Evolutionary conservation across 2,797 vertebrate species (phyloP).

Genomic region (Sebastes kiyomatsui): DNA sequence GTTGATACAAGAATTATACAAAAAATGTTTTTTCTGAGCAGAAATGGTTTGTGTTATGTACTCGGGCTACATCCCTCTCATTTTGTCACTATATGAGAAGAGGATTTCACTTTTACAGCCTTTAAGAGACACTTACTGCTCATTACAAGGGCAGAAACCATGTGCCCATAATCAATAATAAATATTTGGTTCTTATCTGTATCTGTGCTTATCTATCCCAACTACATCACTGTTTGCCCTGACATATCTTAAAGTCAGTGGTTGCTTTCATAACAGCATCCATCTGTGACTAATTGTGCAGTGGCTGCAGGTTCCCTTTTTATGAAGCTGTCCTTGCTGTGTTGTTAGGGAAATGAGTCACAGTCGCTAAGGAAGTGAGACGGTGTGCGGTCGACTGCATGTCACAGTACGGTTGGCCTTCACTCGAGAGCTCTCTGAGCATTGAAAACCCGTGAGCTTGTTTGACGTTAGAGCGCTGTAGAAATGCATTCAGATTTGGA

Average conservation of each 20-base stretch:
- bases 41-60: background rate
- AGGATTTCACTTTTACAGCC: background rate
- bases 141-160: background rate
- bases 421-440: conserved; percentile 28
- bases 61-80: background rate
- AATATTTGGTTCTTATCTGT: background rate
- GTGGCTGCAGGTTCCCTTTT: conserved; percentile 64
- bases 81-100: background rate
- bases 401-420: conserved; percentile 68
- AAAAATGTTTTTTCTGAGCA: background rate
- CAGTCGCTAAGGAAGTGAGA: conserved; percentile 82
- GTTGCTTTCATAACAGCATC: conserved; percentile 48
- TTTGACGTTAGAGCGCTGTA: background rate
- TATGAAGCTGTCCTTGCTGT: conserved; percentile 63
- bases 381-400: conserved; percentile 75
- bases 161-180: conserved; percentile 7
- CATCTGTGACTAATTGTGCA: conserved; percentile 56
- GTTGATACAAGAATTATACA: background rate
- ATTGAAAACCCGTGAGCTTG: conserved; percentile 1
- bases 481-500: conserved; percentile 4
- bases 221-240: conserved; percentile 10
- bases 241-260: conserved; percentile 28
- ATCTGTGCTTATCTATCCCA: conserved; percentile 7
- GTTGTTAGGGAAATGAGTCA: conserved; percentile 85
- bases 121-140: background rate